Percentiles rank a stretch among this genome's conserved stretches.
These are phyloP conservation scores for Xestia sexstrigata DNA, from an alignment of 2,888 invertebrate genomes.

Conservation along the genomic window DNA sequence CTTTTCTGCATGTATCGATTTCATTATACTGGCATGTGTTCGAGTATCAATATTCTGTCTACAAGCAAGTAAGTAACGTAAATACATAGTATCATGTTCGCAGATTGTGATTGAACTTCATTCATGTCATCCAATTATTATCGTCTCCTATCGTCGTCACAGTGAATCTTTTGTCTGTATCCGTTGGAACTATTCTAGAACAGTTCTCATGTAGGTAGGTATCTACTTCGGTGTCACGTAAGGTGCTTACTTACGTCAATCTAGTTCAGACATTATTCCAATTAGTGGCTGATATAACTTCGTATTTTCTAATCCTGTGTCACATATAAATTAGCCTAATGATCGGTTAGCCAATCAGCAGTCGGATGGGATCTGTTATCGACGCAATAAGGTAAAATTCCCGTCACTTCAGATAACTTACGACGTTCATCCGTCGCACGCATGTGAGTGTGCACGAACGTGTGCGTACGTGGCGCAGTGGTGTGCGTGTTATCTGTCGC, in stretches of 20 bases:
- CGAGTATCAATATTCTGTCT: slow-evolving; percentile 26
- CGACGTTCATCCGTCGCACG: slow-evolving; percentile 26
- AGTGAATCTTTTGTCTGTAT: slow-evolving; percentile 18
- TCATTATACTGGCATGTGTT: slow-evolving; percentile 1
- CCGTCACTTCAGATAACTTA: slow-evolving; percentile 60
- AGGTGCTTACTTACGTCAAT: slow-evolving; percentile 22
- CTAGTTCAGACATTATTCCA: slow-evolving; percentile 31
- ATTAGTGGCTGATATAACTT: slow-evolving; percentile 27
- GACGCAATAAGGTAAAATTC: slow-evolving; percentile 69
- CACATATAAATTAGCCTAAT: slow-evolving; percentile 14
- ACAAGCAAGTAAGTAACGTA: slow-evolving; percentile 36
- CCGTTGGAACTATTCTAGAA: slow-evolving; percentile 41
- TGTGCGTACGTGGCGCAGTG: slow-evolving; percentile 13
- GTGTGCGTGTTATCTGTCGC: slow-evolving; percentile 68
- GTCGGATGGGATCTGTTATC: slow-evolving; percentile 52
- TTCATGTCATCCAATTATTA: slow-evolving; percentile 40
- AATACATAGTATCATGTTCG: slow-evolving; percentile 38
- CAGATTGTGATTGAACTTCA: slow-evolving; percentile 53
- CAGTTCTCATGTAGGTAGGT: background rate
- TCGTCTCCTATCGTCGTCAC: slow-evolving; percentile 21
- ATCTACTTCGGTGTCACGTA: slow-evolving; percentile 4
- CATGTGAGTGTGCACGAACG: slow-evolving; percentile 40
- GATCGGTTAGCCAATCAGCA: slow-evolving; percentile 48
- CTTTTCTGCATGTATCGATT: background rate
- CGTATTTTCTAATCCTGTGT: slow-evolving; percentile 27